Conservation (phyloP, 2,888 invertebrate genomes). For the Phytoseiulus persimilis region DNA sequence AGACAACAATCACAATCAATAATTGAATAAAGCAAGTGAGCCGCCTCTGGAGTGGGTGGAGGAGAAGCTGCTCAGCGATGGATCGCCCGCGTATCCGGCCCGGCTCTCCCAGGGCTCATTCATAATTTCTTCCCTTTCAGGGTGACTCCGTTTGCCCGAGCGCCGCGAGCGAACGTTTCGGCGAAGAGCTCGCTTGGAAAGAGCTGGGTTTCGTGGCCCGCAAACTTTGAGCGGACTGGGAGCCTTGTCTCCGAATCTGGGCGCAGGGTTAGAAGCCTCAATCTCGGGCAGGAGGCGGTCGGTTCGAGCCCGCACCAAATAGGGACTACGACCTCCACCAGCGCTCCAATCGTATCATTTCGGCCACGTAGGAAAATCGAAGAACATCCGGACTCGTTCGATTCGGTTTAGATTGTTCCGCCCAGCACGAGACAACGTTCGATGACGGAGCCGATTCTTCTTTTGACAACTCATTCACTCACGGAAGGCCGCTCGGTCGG, state of each 20-base stretch:
- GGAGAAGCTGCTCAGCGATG: neutral
- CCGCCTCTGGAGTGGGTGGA: neutral
- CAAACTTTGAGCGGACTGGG: no score
- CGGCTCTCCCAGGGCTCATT: neutral
- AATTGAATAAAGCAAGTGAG: neutral
- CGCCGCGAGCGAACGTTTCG: neutral
- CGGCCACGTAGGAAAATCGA: neutral
- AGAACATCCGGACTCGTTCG: neutral
- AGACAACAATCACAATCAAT: slow-evolving; percentile 5
- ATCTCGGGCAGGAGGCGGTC: no score
- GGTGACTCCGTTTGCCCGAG: neutral
- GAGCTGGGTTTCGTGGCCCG: no score
- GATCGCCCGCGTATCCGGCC: neutral
- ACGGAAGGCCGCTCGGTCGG: neutral
- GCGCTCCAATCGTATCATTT: no score
- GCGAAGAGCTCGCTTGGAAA: neutral
- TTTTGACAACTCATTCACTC: slow-evolving; percentile 5
- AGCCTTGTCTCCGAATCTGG: no score
- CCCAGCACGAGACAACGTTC: neutral
- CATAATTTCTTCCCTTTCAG: neutral
- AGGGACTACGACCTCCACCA: no score
- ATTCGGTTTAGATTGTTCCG: neutral
- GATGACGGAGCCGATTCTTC: neutral
- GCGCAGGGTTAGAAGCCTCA: no score
- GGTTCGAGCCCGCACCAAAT: no score